Base-by-base conservation (phyloP, 1,140 invertebrate genomes). In the Mylabris phalerata region DNA sequence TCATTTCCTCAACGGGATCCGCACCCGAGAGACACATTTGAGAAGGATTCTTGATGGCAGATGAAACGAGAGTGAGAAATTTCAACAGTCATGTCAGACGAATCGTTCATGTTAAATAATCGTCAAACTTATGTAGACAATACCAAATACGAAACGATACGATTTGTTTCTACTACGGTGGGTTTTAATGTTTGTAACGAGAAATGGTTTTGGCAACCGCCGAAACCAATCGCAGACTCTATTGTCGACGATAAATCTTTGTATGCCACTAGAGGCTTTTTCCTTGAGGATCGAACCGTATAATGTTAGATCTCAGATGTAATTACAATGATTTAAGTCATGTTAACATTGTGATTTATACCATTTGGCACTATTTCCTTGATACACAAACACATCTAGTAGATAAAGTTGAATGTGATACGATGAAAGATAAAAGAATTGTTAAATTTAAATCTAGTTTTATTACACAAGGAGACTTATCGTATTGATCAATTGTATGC, bases 151-250 rank as follows among this genome's bases (percentile, higher is more conserved):
- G 2, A 32, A 7, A 32, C 4, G 32, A 32, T 50, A 49, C 60
- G 57, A 61, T 61, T 61, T 61, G 60, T 62, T 59, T 50, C 59
- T 51, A 50, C 50, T 50, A 52, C 61, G 55, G 51, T 38, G 7
- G 45, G 61, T 63, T 57, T 63, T 63, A 63, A 63, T 63, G 61
- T 47, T 50, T 57, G 38, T 38, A 41, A 24, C 52, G 57, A 60
- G 61, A 60, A 63, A 63, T 63, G 57, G 60, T 60, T 48, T 58
- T 56, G 58, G 57, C 61, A 57, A 63, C 61, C 61, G 48, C 61
- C 60, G 58, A 63, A 63, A 63, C 61, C 61, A 60, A 63, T 63
- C 58, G 61, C 61, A 59, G 54, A 59, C 52, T 60, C 58, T 50
- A 60, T 63, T 63, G 46, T 42, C 32, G 50, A 42, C 58, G 13